Evolutionary conservation across 2,113 vertebrate species (phyloP).

Genomic region (Heptranchias perlo): DNA sequence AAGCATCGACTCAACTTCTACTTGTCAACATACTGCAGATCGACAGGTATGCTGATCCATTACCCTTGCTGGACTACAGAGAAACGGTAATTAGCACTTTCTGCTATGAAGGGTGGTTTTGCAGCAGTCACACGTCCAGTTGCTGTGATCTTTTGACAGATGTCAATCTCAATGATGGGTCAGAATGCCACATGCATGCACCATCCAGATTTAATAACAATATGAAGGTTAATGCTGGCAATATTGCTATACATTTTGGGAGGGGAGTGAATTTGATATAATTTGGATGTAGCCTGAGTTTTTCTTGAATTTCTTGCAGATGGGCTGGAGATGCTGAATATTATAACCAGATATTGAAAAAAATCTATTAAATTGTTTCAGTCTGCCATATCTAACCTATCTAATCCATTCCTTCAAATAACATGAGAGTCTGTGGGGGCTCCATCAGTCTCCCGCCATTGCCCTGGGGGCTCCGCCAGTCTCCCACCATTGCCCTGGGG

Average conservation of each 20-base stretch:
- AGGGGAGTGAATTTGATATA: background rate
- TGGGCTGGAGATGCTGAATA: background rate
- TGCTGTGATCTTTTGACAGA: background rate
- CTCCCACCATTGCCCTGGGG: background rate
- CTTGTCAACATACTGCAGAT: background rate
- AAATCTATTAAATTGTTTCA: no score
- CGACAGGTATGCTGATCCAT: background rate
- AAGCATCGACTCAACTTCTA: background rate
- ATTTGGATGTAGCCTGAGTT: background rate
- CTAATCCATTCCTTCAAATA: background rate
- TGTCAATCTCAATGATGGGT: background rate
- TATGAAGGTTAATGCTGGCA: background rate
- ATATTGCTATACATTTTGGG: background rate
- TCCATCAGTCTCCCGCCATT: background rate
- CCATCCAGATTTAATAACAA: background rate
- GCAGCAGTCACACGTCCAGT: background rate
- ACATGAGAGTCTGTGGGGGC: background rate
- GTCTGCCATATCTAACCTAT: background rate
- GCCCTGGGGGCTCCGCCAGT: background rate
- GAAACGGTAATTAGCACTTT: background rate
- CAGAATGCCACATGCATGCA: background rate
- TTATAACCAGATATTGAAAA: background rate
- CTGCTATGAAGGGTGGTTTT: no score
- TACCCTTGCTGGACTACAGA: background rate
- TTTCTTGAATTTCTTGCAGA: background rate